Conservation (phyloP, 1,140 invertebrate genomes). For the Metopolophium dirhodum region DNA sequence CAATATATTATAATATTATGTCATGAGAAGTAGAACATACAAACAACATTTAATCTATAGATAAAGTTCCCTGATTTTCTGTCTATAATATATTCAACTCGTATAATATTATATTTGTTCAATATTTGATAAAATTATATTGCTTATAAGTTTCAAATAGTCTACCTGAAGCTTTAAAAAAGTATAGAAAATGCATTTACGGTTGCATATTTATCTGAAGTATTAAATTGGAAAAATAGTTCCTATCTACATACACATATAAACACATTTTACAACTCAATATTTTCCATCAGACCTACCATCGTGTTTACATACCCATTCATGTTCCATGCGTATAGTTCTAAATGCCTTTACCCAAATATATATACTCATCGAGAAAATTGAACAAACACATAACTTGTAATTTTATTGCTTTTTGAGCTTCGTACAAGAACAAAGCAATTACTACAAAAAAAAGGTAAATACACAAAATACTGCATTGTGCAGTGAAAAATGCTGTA, state of each 20-base stretch:
- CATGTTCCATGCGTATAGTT: not conserved
- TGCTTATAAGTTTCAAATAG: not conserved
- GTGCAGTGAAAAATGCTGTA: not conserved
- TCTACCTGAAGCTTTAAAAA: not conserved
- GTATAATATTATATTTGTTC: not conserved
- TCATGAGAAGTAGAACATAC: not conserved
- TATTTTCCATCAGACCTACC: not conserved
- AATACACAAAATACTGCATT: not conserved
- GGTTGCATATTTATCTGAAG: not conserved
- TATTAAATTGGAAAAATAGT: constrained; percentile 13
- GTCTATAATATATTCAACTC: not conserved
- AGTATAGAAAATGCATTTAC: not conserved
- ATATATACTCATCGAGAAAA: not conserved
- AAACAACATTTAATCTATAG: not conserved
- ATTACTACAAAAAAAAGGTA: not conserved
- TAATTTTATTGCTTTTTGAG: constrained; percentile 17
- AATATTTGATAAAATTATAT: not conserved
- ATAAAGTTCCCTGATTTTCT: not conserved
- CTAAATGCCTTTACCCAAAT: not conserved
- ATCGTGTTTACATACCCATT: not conserved
- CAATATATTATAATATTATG: not conserved
- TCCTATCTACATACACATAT: not conserved
- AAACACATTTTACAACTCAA: constrained; percentile 10
- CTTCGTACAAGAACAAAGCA: not conserved
- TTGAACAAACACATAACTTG: not conserved